A percentile compares a stretch with the other conserved stretches of the same genome.
Evolutionary conservation across 1,140 invertebrate genomes (phyloP).

Genomic region (Drosophila trapezifrons): DNA sequence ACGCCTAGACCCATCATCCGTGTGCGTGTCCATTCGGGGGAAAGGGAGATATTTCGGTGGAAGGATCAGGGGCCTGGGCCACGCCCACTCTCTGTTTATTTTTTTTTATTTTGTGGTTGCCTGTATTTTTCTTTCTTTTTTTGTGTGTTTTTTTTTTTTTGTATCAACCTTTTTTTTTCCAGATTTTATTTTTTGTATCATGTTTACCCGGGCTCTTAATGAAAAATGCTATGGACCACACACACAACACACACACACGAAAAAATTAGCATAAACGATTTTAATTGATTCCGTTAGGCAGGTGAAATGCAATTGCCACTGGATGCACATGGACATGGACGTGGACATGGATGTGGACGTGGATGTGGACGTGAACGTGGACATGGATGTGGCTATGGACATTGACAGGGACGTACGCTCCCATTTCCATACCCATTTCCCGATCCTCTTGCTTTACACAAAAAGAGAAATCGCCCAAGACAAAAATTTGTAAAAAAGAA

Average conservation of each 20-base stretch:
- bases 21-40: constrained; percentile 8
- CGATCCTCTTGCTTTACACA: neutral
- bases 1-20: constrained; percentile 30
- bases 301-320: constrained; percentile 49
- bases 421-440: neutral
- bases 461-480: constrained; percentile 35
- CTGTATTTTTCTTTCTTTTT: constrained; percentile 19
- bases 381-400: too few relatives aligned
- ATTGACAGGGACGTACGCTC: neutral
- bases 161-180: constrained; percentile 1
- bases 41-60: constrained; percentile 5
- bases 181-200: constrained; percentile 1
- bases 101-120: constrained; percentile 17
- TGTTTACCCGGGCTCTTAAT: constrained; percentile 70
- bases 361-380: neutral
- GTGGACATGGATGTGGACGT: neutral
- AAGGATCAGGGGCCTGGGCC: constrained; percentile 12
- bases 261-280: constrained; percentile 75
- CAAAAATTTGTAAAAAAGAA: neutral
- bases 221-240: constrained; percentile 54
- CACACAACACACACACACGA: neutral
- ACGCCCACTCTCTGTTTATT: constrained; percentile 1
- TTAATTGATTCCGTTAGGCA: constrained; percentile 62
- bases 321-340: neutral
- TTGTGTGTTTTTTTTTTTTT: constrained; percentile 13